These are phyloP conservation scores for Lipophrys pholis DNA, from an alignment of 2,113 vertebrate species.

Conservation along the genomic window DNA sequence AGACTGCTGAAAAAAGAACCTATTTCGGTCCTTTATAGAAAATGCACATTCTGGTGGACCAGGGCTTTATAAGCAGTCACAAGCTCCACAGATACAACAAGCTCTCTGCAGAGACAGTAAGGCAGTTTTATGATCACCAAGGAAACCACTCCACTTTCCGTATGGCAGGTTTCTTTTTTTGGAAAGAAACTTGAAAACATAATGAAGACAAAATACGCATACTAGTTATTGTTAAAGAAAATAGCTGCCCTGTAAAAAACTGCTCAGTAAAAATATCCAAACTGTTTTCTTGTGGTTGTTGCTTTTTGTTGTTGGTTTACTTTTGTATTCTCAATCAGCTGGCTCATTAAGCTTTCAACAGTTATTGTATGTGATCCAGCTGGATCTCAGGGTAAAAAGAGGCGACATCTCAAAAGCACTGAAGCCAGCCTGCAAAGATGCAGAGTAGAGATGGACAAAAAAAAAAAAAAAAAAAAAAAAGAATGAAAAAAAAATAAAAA, in stretches of 20 bases:
- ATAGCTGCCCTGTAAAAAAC: constrained; percentile 88
- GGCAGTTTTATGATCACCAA: constrained; percentile 81
- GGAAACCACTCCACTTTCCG: constrained; percentile 76
- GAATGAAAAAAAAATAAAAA: constrained; percentile 63
- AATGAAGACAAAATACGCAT: constrained; percentile 68
- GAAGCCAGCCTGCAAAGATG: constrained; percentile 90
- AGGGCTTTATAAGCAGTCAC: constrained; percentile 77
- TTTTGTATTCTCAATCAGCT: constrained; percentile 73
- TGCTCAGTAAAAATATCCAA: constrained; percentile 87
- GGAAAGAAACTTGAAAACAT: constrained; percentile 63
- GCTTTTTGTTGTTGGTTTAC: constrained; percentile 74
- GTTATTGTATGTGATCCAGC: constrained; percentile 87
- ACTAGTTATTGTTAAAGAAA: constrained; percentile 77
- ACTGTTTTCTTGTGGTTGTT: constrained; percentile 69
- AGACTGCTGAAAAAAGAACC: constrained; percentile 86
- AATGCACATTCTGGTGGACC: constrained; percentile 81
- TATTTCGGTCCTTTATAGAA: constrained; percentile 78
- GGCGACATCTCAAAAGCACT: constrained; percentile 92
- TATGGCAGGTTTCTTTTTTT: constrained; percentile 77
- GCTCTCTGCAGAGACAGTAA: constrained; percentile 80
- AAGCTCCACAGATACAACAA: constrained; percentile 81
- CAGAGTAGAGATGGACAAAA: constrained; percentile 85
- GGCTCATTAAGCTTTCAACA: constrained; percentile 90
- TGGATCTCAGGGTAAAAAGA: constrained; percentile 93
- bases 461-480: too few relatives aligned